Evolutionary conservation across 2,797 vertebrate species (phyloP), one percentile per base, ranked within the genome.

Genomic region (Perdix hodgsoniae): DNA sequence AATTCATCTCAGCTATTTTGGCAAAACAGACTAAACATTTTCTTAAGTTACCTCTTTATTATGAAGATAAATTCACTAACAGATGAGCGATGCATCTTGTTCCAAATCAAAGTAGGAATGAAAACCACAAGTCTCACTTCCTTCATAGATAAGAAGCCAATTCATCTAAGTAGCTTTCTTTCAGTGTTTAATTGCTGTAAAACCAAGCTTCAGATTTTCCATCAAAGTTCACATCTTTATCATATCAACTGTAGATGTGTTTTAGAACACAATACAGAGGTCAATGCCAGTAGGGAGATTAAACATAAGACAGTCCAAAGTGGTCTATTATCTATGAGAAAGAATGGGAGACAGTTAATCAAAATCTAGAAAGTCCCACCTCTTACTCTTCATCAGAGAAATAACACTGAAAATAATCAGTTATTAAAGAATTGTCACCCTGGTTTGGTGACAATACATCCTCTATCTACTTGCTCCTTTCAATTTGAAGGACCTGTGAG

Each of bases 361-460:
- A 81, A 59, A 92, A 80, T 19, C 17, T 22, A 84, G 19, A 64
- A 47, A 44, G 66, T 31, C 37, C 9, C 35, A 22, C 9, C 27
- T 94, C 45, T 13, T 73, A 69, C 40, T 86, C 40, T 66, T 86
- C 17, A 54, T 70, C n/a, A 83, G 44, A 83, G 67, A 22, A 54
- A 31, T 50, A 83, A 35, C 57, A 50, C 35, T 50, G n/a, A 50
- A 57, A 69, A 54, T 16, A 70, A 76, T 9, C 72, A 54, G 6
- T 18, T 80, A 76, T 57, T 27, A 66, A 96, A 98, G 97, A 98
- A 97, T 92, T 98, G 97, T 98, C 96, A 98, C 98, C 98, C 96
- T 97, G 97, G 96, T 97, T 97, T 96, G 95, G 95, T 97, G 96
- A 98, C 98, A 97, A 98, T 98, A 98, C 97, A 97, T 60, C 47